These are phyloP conservation scores for zebrafish (Danio rerio) DNA, from an alignment of 2,113 vertebrate species.

Conservation along the genomic window DNA sequence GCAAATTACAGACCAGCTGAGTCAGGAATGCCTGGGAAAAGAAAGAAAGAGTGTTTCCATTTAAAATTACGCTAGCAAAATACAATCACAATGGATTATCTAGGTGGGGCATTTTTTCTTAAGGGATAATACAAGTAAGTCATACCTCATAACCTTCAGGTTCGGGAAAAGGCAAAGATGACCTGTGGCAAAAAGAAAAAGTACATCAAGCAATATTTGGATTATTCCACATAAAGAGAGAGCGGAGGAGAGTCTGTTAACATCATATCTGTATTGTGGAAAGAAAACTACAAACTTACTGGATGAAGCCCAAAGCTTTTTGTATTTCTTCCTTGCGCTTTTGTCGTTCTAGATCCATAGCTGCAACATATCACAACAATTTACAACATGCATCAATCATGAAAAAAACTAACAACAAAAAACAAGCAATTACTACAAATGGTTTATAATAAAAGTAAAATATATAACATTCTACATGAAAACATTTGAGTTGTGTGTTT, in stretches of 20 bases:
- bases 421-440: background rate
- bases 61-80: conserved; percentile 1
- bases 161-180: conserved; percentile 89
- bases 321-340: conserved; percentile 96
- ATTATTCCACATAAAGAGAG: background rate
- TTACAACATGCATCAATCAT: background rate
- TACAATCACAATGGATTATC: background rate
- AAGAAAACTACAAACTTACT: conserved; percentile 79
- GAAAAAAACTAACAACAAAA: background rate
- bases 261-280: background rate
- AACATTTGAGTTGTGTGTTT: background rate
- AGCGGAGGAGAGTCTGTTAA: background rate
- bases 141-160: conserved; percentile 95
- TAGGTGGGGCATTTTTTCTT: background rate
- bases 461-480: background rate
- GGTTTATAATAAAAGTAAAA: background rate
- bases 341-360: conserved; percentile 87
- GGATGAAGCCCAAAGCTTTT: conserved; percentile 96
- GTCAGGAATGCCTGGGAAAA: conserved; percentile 85
- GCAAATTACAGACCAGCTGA: conserved; percentile 92
- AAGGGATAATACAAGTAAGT: background rate
- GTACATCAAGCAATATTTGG: background rate
- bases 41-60: conserved; percentile 12
- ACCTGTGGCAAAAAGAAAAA: conserved; percentile 75
- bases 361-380: conserved; percentile 52